Conservation (phyloP, 2,888 invertebrate species). For the Macroteleia sp. region DNA sequence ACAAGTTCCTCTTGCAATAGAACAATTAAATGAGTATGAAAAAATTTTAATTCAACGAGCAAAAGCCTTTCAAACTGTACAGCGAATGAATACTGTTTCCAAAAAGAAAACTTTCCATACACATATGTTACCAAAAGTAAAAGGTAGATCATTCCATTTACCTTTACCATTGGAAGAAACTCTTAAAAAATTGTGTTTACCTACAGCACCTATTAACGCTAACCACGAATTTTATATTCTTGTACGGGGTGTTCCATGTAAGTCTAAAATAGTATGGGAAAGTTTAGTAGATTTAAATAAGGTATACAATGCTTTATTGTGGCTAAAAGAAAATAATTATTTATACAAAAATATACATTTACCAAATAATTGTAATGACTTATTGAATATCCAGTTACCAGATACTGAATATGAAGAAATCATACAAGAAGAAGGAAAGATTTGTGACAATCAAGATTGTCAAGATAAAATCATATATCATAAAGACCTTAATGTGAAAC, state of each 20-base stretch:
- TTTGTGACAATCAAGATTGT: too few species aligned
- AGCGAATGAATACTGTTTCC: conserved; percentile 72
- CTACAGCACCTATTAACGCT: conserved; percentile 5
- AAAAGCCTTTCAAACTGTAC: conserved; percentile 77
- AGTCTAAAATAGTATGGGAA: too few species aligned
- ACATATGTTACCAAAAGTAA: conserved; percentile 19
- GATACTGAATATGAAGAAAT: background rate
- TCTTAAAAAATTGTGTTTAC: conserved; percentile 45
- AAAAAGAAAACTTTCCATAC: conserved; percentile 68
- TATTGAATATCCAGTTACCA: too few species aligned
- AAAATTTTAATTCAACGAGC: too few species aligned
- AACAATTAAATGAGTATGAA: conserved; percentile 69
- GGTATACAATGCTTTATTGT: too few species aligned
- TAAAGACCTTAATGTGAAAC: conserved; percentile 12
- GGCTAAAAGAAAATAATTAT: too few species aligned
- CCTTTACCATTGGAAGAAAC: conserved; percentile 76
- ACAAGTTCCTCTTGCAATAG: conserved; percentile 65
- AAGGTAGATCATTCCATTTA: conserved; percentile 72
- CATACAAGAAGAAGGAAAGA: background rate
- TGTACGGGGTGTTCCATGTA: too few species aligned
- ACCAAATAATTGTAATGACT: too few species aligned
- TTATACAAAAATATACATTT: too few species aligned
- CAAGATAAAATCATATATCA: too few species aligned
- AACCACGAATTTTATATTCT: conserved; percentile 74
- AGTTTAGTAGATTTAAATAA: too few species aligned